phyloP scores from a whole-genome alignment of 1,140 invertebrate genomes.

The Contarinia nasturtii region DNA sequence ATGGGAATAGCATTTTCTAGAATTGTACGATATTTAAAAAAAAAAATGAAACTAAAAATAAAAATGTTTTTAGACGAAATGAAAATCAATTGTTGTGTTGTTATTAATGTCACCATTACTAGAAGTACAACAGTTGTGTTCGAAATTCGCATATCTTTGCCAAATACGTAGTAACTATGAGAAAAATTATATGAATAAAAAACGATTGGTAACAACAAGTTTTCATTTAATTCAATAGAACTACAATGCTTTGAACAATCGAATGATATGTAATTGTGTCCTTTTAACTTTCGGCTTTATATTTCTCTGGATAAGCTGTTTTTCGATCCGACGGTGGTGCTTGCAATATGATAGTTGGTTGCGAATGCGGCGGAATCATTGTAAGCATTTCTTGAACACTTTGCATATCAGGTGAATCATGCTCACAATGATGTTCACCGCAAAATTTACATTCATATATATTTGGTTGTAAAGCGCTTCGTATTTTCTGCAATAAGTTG shows the following conservation, averaged over 20 bases:
- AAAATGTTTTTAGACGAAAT: background rate
- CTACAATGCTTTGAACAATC: too few relatives aligned
- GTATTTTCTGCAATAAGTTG: slow-evolving; percentile 29
- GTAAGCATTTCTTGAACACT: background rate
- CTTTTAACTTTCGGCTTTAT: too few relatives aligned
- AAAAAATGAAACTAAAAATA: background rate
- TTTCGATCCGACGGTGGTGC: background rate
- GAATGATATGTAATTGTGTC: too few relatives aligned
- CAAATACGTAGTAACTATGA: too few relatives aligned
- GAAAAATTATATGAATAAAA: too few relatives aligned
- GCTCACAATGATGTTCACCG: slow-evolving; percentile 26
- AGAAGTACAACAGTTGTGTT: too few relatives aligned
- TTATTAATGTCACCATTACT: too few relatives aligned
- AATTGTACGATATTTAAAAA: background rate
- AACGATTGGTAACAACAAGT: background rate
- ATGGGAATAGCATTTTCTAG: too few relatives aligned
- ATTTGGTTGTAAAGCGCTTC: slow-evolving; percentile 31
- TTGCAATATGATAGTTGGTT: slow-evolving; percentile 1
- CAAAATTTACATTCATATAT: slow-evolving; percentile 37
- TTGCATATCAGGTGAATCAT: slow-evolving; percentile 16
- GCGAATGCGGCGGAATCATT: background rate
- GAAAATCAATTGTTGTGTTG: too few relatives aligned
- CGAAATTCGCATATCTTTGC: too few relatives aligned
- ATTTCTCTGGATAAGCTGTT: too few relatives aligned
- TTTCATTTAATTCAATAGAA: too few relatives aligned